These are phyloP conservation scores for Halcyon senegalensis DNA, from an alignment of 2,113 vertebrate genomes.

Conservation along the genomic window DNA sequence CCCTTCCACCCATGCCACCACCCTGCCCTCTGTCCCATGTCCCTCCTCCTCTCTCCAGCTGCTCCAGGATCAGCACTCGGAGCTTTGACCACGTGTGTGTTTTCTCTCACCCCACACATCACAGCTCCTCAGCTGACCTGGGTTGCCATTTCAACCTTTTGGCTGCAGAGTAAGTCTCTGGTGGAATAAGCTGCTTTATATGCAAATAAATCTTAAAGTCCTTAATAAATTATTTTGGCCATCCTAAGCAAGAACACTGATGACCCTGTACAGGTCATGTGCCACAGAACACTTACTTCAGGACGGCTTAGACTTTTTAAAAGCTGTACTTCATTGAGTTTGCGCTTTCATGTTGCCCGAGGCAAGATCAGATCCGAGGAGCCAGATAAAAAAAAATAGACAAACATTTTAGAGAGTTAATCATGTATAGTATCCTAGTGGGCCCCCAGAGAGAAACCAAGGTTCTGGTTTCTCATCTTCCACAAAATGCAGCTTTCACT, in stretches of 20 bases:
- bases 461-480: not conserved
- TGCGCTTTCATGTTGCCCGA: not conserved
- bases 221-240: not conserved
- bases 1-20: rapidly evolving
- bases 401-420: not conserved
- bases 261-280: not conserved
- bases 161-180: not conserved
- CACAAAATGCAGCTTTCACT: not conserved
- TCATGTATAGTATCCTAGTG: not conserved
- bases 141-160: not conserved
- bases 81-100: rapidly evolving
- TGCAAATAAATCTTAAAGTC: not conserved
- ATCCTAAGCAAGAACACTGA: not conserved
- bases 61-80: rapidly evolving
- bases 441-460: not conserved
- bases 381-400: not conserved
- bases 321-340: not conserved
- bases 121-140: not conserved
- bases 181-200: not conserved
- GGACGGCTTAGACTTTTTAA: not conserved
- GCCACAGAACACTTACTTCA: not conserved
- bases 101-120: rapidly evolving
- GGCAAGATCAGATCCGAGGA: not conserved
- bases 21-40: rapidly evolving
- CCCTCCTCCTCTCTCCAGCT: not conserved